Base-by-base conservation (phyloP, 1,140 invertebrate genomes). In the Heliothis subflexa region DNA sequence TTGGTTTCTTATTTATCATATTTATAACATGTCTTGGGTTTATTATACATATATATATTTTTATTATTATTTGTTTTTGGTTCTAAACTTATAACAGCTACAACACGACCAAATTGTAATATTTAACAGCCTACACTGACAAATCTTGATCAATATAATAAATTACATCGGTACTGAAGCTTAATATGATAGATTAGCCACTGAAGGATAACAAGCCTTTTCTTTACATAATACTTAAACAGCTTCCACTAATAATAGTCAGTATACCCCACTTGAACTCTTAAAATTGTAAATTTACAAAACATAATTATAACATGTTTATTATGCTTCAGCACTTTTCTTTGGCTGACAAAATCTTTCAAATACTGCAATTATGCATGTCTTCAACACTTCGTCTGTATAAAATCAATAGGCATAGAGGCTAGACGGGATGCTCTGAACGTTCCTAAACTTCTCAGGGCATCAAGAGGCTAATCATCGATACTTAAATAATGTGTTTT, bases 21-120 rank as follows among this genome's bases (percentile, higher is more conserved):
- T 76, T 33, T 64, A 52, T 68, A 33, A 40, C 16, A 66, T 68
- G 33, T 77, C 62, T 68, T 77, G 49, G 18, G 25, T 68, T 73
- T 66, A 7, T 50, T 59, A 73, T 11, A 75, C 47, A 18, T 68
- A 45, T 76, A 74, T 77, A 16, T 68, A 28, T 47, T 59, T 55
- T 47, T 18, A 21, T 68, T 49, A 14, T 57, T 16, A 33, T n/a
- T 62, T 28, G 28, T 11, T 45, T 68, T 54, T 68, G 10, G 13
- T 68, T 77, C 57, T 55, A 77, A 77, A 12, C 45, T 77, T 33
- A 14, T 78, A 81, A 64, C 50, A 79, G 33, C 79, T 49, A 82
- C 89, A 92, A 93, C 91, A 93, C 91, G 92, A 93, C 91, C 92
- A 89, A 92, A 93, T 89, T 93, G 92, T 90, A 87, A 85, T 86